Percentiles rank a stretch among this genome's conserved stretches.
Evolutionary conservation across 2,797 vertebrate genomes (phyloP).

Genomic region (Menidia menidia): DNA sequence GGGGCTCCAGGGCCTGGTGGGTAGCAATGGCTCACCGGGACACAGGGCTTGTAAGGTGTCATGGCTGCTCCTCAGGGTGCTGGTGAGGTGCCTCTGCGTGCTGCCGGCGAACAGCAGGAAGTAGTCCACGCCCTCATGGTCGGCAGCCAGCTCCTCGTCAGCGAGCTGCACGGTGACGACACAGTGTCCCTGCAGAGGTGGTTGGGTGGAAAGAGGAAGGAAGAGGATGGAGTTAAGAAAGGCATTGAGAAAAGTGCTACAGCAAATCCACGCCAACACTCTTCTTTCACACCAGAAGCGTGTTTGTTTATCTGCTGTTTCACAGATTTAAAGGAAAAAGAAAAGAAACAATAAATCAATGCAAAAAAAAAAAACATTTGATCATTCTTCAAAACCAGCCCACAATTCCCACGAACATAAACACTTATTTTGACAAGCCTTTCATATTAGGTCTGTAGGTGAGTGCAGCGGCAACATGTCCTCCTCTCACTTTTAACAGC

Average conservation of each 20-base stretch:
- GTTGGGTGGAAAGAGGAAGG: neutral
- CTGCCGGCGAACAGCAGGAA: slow-evolving; percentile 94
- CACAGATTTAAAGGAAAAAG: slow-evolving; percentile 1
- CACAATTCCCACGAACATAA: too few relatives aligned
- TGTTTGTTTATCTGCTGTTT: neutral
- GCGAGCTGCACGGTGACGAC: slow-evolving; percentile 91
- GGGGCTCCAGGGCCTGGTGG: slow-evolving; percentile 25
- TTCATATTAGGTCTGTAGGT: neutral
- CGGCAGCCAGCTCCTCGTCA: slow-evolving; percentile 83
- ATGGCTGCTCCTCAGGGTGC: slow-evolving; percentile 87
- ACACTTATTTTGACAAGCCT: too few relatives aligned
- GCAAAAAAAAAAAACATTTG: neutral
- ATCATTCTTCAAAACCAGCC: neutral
- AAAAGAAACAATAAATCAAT: slow-evolving; percentile 14
- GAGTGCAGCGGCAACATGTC: neutral
- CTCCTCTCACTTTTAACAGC: too few relatives aligned
- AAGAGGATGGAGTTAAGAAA: neutral
- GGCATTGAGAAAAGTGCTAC: neutral
- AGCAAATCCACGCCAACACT: neutral
- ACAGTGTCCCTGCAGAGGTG: slow-evolving; percentile 87
- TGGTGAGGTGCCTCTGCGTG: slow-evolving; percentile 91
- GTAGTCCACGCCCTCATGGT: slow-evolving; percentile 88
- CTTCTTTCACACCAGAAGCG: neutral
- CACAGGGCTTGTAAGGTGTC: slow-evolving; percentile 91
- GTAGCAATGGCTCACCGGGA: slow-evolving; percentile 85